Conservation (phyloP, 2,888 invertebrate species). For the Eremobia ochroleuca region DNA sequence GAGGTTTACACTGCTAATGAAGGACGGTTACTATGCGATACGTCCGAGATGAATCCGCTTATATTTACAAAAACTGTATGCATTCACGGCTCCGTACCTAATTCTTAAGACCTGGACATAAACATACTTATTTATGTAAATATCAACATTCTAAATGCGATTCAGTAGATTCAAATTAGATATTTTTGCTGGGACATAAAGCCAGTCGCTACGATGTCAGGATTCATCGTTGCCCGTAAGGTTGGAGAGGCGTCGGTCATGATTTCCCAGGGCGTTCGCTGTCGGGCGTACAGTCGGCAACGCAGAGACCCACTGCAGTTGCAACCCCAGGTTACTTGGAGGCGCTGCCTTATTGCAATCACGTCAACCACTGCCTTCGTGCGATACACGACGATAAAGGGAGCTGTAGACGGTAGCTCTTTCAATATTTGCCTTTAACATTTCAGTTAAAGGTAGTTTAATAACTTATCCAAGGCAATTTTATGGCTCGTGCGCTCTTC, state of each 20-base stretch:
- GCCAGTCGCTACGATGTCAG: constrained; percentile 60
- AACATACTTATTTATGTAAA: constrained; percentile 8
- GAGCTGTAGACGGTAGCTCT: constrained; percentile 20
- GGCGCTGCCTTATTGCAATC: constrained; percentile 77
- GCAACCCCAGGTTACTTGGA: constrained; percentile 65
- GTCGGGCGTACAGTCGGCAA: constrained; percentile 77
- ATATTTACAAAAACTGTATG: constrained; percentile 21
- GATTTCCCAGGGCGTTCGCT: constrained; percentile 87
- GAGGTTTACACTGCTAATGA: constrained; percentile 89
- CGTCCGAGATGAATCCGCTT: constrained; percentile 62
- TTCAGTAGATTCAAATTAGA: constrained; percentile 39
- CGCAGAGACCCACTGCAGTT: constrained; percentile 68
- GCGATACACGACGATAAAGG: constrained; percentile 41
- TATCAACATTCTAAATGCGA: not conserved
- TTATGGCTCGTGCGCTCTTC: not conserved
- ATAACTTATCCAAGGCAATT: not conserved
- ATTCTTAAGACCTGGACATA: not conserved
- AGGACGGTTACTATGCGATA: constrained; percentile 81
- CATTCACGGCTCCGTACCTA: not conserved
- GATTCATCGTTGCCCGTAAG: constrained; percentile 70
- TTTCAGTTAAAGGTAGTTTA: constrained; percentile 1
- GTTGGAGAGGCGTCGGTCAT: constrained; percentile 76
- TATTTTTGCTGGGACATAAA: constrained; percentile 52
- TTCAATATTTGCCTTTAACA: constrained; percentile 11
- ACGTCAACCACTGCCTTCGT: constrained; percentile 64